A percentile compares a stretch with the other conserved stretches of the same genome.
Evolutionary conservation across 2,888 invertebrate genomes (phyloP).

Genomic region (Agapetus fuscipes): DNA sequence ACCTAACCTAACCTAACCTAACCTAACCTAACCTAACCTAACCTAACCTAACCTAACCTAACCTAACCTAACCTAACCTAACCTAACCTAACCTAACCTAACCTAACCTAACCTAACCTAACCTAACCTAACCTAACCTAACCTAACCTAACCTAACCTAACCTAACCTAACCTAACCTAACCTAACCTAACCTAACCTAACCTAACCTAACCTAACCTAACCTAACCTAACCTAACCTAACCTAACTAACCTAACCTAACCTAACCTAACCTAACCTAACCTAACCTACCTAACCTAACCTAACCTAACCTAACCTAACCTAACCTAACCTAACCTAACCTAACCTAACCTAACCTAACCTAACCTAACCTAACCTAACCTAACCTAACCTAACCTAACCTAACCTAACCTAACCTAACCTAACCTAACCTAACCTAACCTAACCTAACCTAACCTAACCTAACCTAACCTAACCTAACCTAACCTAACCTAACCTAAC

Average conservation of each 20-base stretch:
- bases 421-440: conserved; percentile 20
- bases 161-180: neutral
- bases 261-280: neutral
- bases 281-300: too few species aligned
- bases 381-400: conserved; percentile 19
- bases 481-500: conserved; percentile 20
- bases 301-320: neutral
- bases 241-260: neutral
- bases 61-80: conserved; percentile 23
- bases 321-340: conserved; percentile 5
- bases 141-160: neutral
- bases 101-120: conserved; percentile 6
- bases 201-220: neutral
- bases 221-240: neutral
- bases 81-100: conserved; percentile 4
- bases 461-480: conserved; percentile 19
- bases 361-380: conserved; percentile 14
- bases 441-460: conserved; percentile 18
- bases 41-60: conserved; percentile 24
- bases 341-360: conserved; percentile 14
- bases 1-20: conserved; percentile 29
- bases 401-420: conserved; percentile 21
- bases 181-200: neutral
- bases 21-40: conserved; percentile 27
- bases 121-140: conserved; percentile 5